Conservation (phyloP, 2,113 vertebrate genomes). For the Tragelaphus strepsiceros region DNA sequence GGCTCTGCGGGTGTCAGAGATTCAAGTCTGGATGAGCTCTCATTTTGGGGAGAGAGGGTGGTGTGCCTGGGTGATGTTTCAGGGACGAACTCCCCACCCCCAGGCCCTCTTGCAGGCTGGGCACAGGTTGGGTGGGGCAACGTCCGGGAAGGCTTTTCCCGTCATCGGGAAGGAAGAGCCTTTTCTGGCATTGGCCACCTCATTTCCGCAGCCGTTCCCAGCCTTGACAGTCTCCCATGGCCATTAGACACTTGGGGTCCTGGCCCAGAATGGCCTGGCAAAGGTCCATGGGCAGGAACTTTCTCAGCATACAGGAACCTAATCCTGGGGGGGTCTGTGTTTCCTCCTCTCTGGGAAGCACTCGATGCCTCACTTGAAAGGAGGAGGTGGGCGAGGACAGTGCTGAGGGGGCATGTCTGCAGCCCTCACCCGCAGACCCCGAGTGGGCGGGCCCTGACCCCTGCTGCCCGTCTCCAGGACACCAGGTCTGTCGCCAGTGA, state of each 20-base stretch:
- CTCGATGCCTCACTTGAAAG: background rate
- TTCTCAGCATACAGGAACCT: background rate
- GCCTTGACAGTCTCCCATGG: constrained; percentile 26
- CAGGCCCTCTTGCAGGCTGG: constrained; percentile 14
- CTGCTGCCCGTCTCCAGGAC: constrained; percentile 35
- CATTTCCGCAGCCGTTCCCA: constrained; percentile 54
- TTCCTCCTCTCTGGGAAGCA: background rate
- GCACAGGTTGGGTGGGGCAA: constrained; percentile 37
- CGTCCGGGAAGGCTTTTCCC: constrained; percentile 70
- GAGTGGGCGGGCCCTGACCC: background rate
- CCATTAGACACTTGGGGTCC: background rate
- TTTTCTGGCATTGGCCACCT: constrained; percentile 63
- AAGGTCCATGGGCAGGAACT: background rate
- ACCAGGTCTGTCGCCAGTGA: background rate
- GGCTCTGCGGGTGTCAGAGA: background rate
- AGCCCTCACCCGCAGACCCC: constrained; percentile 18
- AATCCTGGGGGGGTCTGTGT: background rate
- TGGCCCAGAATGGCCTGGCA: background rate
- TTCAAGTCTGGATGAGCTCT: background rate
- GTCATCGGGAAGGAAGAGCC: constrained; percentile 66
- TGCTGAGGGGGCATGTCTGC: background rate
- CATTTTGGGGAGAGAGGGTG: background rate
- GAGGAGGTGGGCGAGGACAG: background rate
- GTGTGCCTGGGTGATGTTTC: background rate
- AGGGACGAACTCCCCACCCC: background rate